Evolutionary conservation across 2,888 invertebrate genomes (phyloP), one percentile per base, ranked within the genome.

Genomic region (Pinctada fucata): DNA sequence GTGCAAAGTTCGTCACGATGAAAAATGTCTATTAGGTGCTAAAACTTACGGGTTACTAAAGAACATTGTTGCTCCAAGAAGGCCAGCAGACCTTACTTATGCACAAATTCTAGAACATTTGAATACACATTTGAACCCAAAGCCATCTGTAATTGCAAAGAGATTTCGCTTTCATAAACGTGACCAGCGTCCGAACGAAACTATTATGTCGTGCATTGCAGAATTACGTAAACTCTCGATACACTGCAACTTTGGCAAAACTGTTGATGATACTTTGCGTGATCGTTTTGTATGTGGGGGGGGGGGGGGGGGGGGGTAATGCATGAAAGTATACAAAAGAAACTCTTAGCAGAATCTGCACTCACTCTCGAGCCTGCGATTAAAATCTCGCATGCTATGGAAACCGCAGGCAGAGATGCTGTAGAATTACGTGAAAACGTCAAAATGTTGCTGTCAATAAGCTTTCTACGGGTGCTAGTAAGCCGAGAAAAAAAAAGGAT

Each of bases 351-450:
- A 6, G 72, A 72, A 63, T 4, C 4, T 49, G 8, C 2, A 16
- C 47, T 72, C 3, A 45, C 58, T 10, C 63, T 63, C 3, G 72
- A 64, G 3, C 13, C 16, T 47, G 73, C 65, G 2, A 31, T 73
- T 2, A 63, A 73, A 64, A 65, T 47, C 10, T 64, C 73, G 2
- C 16, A 16, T 47, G 73, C 73, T 3, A 73, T 73, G 73, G 73
- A 73, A 66, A 73, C 65, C 2, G 73, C 65, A 47, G 45, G 48
- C 8, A 47, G 50, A n/a, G 73, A 73, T 47, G 73, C 73, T 13
- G 50, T 48, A 2, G 73, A 64, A 4, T 16, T 73, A 3, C 13
- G 45, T n/a, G 49, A 5, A 45, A 13, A 13, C 13, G 3, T 47
- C 52, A 65, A n/a, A 3, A n/a, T 16, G 4, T 52, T 58, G 45